These are phyloP conservation scores for Ligdia adustata DNA, from an alignment of 2,888 invertebrate genomes.

Conservation along the genomic window DNA sequence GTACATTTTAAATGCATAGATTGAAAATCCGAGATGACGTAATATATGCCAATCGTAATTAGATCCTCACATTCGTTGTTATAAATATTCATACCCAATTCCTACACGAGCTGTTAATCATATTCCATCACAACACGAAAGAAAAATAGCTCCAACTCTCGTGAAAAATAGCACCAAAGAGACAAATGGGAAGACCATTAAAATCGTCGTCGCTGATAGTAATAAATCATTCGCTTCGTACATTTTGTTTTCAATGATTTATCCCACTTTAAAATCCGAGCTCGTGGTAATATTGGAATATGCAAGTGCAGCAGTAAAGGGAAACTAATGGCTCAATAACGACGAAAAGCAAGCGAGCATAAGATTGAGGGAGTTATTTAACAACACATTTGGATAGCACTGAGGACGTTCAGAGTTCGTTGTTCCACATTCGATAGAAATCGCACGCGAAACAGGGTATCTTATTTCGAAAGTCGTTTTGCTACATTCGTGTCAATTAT, in stretches of 20 bases:
- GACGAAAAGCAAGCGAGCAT: constrained; percentile 32
- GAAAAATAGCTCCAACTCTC: constrained; percentile 23
- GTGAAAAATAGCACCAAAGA: constrained; percentile 23
- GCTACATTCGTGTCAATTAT: constrained; percentile 76
- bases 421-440: constrained; percentile 44
- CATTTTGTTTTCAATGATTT: constrained; percentile 20
- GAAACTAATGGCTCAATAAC: constrained; percentile 37
- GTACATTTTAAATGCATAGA: no score
- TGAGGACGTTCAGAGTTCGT: constrained; percentile 40
- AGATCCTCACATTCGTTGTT: constrained; percentile 5
- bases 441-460: constrained; percentile 42
- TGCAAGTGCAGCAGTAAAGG: constrained; percentile 6
- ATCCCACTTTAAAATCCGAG: constrained; percentile 5
- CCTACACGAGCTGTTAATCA: constrained; percentile 23
- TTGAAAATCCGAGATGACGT: no score
- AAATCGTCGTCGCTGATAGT: constrained; percentile 24
- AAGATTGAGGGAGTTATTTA: constrained; percentile 38
- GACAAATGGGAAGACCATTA: constrained; percentile 27
- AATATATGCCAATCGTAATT: constrained; percentile 3
- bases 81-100: constrained; percentile 18
- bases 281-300: not conserved
- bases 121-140: constrained; percentile 25
- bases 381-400: constrained; percentile 42
- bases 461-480: constrained; percentile 58
- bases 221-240: constrained; percentile 20